Percentiles rank a stretch among this genome's conserved stretches.
Evolutionary conservation across 2,888 invertebrate genomes (phyloP).

Genomic region (Hyles lineata): DNA sequence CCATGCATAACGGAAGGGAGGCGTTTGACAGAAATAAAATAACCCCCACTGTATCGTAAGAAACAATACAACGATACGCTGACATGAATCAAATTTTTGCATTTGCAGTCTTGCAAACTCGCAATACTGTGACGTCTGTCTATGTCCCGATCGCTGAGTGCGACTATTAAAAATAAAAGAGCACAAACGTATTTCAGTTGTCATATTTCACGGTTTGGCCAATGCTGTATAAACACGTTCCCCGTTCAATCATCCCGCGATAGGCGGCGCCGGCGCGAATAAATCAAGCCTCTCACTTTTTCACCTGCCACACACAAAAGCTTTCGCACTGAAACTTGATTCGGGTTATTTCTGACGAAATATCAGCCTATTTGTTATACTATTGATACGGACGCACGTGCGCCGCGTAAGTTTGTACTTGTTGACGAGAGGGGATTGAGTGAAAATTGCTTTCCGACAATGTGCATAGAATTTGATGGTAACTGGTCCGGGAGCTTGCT

Average conservation of each 20-base stretch:
- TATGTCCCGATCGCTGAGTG: constrained; percentile 48
- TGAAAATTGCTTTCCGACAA: constrained; percentile 81
- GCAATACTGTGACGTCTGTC: constrained; percentile 54
- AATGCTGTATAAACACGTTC: constrained; percentile 81
- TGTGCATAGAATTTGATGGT: constrained; percentile 80
- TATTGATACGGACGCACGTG: constrained; percentile 83
- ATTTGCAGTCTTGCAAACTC: constrained; percentile 65
- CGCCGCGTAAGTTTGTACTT: constrained; percentile 81
- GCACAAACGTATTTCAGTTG: constrained; percentile 68
- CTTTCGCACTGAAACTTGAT: constrained; percentile 83
- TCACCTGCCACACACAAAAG: constrained; percentile 85
- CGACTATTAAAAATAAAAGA: constrained; percentile 61
- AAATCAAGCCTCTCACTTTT: constrained; percentile 84
- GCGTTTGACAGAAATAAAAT: constrained; percentile 72
- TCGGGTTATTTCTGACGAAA: constrained; percentile 85
- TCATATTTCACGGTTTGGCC: constrained; percentile 79
- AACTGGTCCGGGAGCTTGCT: constrained; percentile 55
- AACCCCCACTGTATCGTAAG: constrained; percentile 58
- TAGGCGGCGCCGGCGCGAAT: constrained; percentile 82
- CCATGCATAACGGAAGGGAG: constrained; percentile 56
- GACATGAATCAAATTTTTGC: constrained; percentile 74
- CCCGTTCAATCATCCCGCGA: constrained; percentile 81
- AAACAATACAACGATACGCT: constrained; percentile 72
- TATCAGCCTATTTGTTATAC: constrained; percentile 85
- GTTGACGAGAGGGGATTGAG: constrained; percentile 81